Percentiles rank a stretch among this genome's conserved stretches.
phyloP scores from a whole-genome alignment of 2,797 vertebrate species.

The Lepidocolaptes lacrymiger region DNA sequence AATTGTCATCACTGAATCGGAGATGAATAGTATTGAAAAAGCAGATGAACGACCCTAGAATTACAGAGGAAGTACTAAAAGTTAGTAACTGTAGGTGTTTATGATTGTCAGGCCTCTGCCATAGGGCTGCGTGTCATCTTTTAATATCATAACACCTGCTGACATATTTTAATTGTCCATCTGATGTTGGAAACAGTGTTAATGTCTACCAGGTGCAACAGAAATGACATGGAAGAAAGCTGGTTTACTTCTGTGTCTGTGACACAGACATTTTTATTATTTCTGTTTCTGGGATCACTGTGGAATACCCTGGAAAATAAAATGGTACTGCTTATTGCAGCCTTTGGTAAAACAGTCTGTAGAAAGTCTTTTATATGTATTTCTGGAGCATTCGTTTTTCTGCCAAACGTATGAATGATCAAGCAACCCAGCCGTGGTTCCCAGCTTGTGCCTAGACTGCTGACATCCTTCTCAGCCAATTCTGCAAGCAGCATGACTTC shows the following conservation, averaged over 20 bases:
- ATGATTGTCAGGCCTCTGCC: not conserved
- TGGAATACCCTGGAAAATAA: not conserved
- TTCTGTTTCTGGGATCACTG: not conserved
- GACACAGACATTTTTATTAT: not conserved
- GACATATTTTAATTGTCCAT: not conserved
- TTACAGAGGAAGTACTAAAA: not conserved
- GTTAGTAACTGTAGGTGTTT: not conserved
- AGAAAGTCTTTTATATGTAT: not conserved
- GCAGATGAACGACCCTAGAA: not conserved
- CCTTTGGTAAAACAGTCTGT: not conserved
- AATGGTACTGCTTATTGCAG: not conserved
- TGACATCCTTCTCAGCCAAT: not conserved
- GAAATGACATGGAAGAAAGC: not conserved
- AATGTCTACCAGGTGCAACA: not conserved
- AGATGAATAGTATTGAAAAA: not conserved
- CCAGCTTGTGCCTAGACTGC: not conserved
- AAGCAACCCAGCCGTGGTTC: not conserved
- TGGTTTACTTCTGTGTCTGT: not conserved
- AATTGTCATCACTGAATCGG: not conserved
- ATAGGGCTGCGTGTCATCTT: not conserved
- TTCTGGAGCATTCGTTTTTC: not conserved
- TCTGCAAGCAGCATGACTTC: slow-evolving; percentile 3
- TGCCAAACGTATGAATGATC: not conserved
- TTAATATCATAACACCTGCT: not conserved
- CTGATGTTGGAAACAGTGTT: not conserved